Percentiles rank a stretch among this genome's conserved stretches.
Evolutionary conservation across 2,888 invertebrate species (phyloP).

Genomic region (Cosmia trapezina): DNA sequence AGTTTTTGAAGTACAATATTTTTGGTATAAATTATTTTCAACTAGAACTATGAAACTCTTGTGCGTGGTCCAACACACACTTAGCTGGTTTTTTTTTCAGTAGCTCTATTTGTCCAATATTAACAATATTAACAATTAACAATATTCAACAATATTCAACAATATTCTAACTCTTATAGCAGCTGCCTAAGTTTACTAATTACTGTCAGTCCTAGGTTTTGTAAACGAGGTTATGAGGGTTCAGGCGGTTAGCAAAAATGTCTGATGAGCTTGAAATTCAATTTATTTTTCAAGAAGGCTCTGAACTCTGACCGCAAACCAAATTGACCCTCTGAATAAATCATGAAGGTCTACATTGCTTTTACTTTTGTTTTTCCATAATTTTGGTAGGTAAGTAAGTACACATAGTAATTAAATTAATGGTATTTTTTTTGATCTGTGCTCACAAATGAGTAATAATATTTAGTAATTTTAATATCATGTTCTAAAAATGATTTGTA

Average conservation of each 20-base stretch:
- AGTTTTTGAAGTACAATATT: too few relatives aligned
- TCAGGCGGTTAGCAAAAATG: constrained; percentile 22
- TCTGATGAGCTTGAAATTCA: constrained; percentile 35
- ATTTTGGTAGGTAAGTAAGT: background rate
- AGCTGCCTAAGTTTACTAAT: background rate
- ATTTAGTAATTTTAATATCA: too few relatives aligned
- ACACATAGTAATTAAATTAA: background rate
- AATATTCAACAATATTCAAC: too few relatives aligned
- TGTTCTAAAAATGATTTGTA: background rate
- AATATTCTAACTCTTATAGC: background rate
- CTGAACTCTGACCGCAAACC: constrained; percentile 29
- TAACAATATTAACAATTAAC: too few relatives aligned
- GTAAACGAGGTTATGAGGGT: constrained; percentile 31
- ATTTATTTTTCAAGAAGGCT: constrained; percentile 41
- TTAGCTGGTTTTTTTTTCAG: too few relatives aligned
- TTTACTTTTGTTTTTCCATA: constrained; percentile 22
- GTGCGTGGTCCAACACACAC: too few relatives aligned
- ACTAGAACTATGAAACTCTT: too few relatives aligned
- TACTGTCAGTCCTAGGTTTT: constrained; percentile 1
- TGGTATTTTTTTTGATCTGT: constrained; percentile 1
- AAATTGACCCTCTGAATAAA: constrained; percentile 55
- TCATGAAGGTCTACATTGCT: constrained; percentile 22
- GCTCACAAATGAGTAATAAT: background rate
- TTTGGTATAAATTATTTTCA: too few relatives aligned
- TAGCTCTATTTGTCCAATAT: too few relatives aligned